Evolutionary conservation across 2,888 invertebrate genomes (phyloP).

Genomic region (Bugula neritina): DNA sequence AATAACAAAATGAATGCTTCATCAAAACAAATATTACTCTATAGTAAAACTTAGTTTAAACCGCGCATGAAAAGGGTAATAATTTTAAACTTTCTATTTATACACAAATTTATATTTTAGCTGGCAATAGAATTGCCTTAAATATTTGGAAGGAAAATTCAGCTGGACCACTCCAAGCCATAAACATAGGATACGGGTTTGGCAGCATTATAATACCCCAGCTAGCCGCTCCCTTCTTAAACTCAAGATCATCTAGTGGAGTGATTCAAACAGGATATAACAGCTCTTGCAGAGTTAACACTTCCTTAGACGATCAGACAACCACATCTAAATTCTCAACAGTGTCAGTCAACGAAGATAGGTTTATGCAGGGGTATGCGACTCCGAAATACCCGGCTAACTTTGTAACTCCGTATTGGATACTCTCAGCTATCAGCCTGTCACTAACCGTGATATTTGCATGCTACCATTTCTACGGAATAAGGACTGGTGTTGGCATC

Average conservation of each 20-base stretch:
- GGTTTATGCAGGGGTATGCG: no score
- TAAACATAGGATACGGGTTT: slow-evolving; percentile 41
- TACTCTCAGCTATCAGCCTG: neutral
- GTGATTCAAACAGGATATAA: slow-evolving; percentile 5
- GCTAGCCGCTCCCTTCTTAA: slow-evolving; percentile 4
- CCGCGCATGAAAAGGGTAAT: no score
- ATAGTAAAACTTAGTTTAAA: no score
- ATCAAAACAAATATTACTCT: no score
- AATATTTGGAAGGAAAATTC: slow-evolving; percentile 38
- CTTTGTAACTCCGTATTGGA: slow-evolving; percentile 11
- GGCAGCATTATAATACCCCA: slow-evolving; percentile 38
- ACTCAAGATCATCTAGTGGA: neutral
- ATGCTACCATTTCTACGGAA: neutral
- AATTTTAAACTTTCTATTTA: no score
- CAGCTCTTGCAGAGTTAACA: neutral
- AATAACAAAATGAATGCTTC: no score
- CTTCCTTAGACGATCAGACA: neutral
- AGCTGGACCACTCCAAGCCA: slow-evolving; percentile 36
- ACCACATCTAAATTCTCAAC: neutral
- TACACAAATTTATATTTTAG: no score
- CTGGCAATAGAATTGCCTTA: slow-evolving; percentile 36
- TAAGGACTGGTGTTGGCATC: neutral
- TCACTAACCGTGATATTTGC: neutral
- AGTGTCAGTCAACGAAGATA: no score
- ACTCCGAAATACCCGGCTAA: slow-evolving; percentile 19